A percentile compares a stretch with the other conserved stretches of the same genome.
Evolutionary conservation across 2,113 vertebrate genomes (phyloP).

Genomic region (Equus przewalskii): DNA sequence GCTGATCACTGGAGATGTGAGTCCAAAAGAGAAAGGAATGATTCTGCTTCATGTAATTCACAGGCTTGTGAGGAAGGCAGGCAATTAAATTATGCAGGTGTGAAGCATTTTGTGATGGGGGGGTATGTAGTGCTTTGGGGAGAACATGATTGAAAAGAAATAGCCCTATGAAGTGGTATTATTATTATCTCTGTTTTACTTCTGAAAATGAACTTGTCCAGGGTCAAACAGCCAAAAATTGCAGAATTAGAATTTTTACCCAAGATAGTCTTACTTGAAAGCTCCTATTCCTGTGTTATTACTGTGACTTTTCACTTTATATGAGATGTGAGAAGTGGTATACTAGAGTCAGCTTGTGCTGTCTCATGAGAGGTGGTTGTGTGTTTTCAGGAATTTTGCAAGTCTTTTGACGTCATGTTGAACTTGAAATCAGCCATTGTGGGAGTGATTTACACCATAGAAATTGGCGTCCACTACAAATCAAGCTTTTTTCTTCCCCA

Average conservation of each 20-base stretch:
- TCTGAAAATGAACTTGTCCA: background rate
- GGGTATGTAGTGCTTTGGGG: background rate
- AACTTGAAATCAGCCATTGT: background rate
- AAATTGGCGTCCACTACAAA: background rate
- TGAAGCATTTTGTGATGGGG: background rate
- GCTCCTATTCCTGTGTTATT: background rate
- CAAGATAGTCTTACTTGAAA: background rate
- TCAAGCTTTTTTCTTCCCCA: background rate
- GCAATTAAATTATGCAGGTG: background rate
- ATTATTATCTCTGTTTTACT: background rate
- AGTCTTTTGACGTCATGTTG: background rate
- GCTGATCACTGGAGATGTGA: background rate
- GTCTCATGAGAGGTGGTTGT: background rate
- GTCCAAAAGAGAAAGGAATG: background rate
- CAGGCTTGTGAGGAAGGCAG: background rate
- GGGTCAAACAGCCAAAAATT: background rate
- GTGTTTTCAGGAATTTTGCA: background rate
- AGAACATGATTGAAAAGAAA: background rate
- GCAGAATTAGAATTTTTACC: conserved; percentile 12
- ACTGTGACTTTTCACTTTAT: background rate
- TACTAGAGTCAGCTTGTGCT: background rate
- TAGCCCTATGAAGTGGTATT: background rate
- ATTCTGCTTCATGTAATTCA: background rate
- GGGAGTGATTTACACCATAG: background rate
- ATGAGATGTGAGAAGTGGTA: background rate